A percentile compares a stretch with the other conserved stretches of the same genome.
phyloP scores from a whole-genome alignment of 2,113 vertebrate species.

The Elachura formosa region DNA sequence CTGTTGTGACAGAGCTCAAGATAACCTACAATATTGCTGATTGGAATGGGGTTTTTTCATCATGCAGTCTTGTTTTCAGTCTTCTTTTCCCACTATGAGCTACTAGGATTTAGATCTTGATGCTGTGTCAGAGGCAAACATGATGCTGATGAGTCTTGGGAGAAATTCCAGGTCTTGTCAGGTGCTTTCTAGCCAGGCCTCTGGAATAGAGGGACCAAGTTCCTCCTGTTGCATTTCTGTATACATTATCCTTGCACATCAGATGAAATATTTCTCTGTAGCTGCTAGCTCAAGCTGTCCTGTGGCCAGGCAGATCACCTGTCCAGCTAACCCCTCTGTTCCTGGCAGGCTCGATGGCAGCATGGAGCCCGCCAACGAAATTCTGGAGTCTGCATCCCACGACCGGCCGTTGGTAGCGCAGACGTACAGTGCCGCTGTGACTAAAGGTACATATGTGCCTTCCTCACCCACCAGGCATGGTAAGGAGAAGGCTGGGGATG shows the following conservation, averaged over 20 bases:
- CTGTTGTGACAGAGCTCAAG: not conserved
- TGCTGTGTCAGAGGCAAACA: not conserved
- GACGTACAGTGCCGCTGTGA: slow-evolving; percentile 80
- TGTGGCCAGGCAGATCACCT: not conserved
- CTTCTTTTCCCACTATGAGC: not conserved
- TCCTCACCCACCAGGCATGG: slow-evolving; percentile 76
- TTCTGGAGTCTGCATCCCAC: slow-evolving; percentile 89
- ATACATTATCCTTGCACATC: not conserved
- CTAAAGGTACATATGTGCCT: slow-evolving; percentile 81
- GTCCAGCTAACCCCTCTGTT: not conserved
- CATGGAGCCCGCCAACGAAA: slow-evolving; percentile 88
- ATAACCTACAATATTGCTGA: not conserved
- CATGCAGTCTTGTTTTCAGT: not conserved
- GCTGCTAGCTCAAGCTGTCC: not conserved
- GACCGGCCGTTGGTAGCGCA: slow-evolving; percentile 89
- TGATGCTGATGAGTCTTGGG: not conserved
- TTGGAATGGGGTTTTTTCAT: not conserved
- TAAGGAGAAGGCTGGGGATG: slow-evolving; percentile 35
- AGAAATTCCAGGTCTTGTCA: not conserved
- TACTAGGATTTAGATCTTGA: not conserved
- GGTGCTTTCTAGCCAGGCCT: not conserved
- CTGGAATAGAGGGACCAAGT: not conserved
- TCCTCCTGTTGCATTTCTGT: not conserved
- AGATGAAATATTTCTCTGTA: not conserved
- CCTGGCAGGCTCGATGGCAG: slow-evolving; percentile 89